Conservation (phyloP, 2,797 vertebrate species). For the Urophycis tenuis region DNA sequence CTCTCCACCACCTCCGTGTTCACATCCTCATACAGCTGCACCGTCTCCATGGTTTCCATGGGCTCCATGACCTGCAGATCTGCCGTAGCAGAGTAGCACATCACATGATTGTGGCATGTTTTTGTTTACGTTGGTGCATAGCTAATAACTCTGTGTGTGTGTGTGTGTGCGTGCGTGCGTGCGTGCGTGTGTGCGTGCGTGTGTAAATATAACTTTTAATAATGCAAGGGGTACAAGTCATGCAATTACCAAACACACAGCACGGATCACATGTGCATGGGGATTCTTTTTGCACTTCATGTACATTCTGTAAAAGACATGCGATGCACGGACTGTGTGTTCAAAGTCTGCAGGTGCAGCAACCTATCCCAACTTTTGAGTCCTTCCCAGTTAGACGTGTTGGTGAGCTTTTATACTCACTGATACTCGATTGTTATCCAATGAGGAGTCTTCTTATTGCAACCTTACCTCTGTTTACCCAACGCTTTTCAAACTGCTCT, state of each 20-base stretch:
- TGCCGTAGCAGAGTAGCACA: conserved; percentile 2
- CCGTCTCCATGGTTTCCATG: conserved; percentile 59
- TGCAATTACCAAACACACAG: neutral
- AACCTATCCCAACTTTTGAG: conserved; percentile 25
- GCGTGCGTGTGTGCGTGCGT: too few species aligned
- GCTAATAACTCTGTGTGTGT: too few species aligned
- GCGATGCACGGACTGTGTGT: neutral
- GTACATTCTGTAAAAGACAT: neutral
- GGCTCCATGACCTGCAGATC: conserved; percentile 50
- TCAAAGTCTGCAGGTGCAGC: neutral
- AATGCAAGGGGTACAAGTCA: neutral
- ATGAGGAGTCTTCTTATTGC: conserved; percentile 79
- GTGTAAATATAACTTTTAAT: neutral
- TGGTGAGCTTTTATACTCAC: conserved; percentile 72
- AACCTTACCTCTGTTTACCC: conserved; percentile 62
- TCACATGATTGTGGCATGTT: neutral
- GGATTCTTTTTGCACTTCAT: neutral
- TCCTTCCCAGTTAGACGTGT: conserved; percentile 56
- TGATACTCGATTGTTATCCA: conserved; percentile 59
- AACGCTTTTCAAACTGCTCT: conserved; percentile 34
- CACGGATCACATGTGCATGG: neutral
- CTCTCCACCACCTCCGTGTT: conserved; percentile 87
- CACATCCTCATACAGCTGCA: conserved; percentile 80
- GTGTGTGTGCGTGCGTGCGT: too few species aligned
- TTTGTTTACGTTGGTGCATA: neutral